phyloP scores from a whole-genome alignment of 2,797 vertebrate genomes.

The Salarias fasciatus region DNA sequence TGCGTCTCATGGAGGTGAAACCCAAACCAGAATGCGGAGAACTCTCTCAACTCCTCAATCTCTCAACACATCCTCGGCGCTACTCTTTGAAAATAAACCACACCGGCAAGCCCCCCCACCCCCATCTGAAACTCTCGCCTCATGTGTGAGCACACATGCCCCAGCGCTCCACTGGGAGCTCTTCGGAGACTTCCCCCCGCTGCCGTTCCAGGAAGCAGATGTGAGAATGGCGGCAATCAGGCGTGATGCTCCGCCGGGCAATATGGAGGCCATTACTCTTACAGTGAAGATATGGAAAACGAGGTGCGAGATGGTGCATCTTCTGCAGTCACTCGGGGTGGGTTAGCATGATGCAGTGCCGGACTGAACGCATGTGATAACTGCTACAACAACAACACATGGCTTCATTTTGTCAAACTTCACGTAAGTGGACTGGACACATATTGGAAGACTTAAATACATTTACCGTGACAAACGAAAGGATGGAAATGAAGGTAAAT shows the following conservation, averaged over 20 bases:
- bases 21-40: conserved; percentile 69
- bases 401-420: conserved; percentile 51
- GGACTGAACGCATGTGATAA: conserved; percentile 33
- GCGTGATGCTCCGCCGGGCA: conserved; percentile 50
- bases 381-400: conserved; percentile 41
- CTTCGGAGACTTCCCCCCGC: conserved; percentile 65
- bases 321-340: conserved; percentile 25
- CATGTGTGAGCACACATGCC: conserved; percentile 70
- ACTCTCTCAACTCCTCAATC: conserved; percentile 79
- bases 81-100: conserved; percentile 81
- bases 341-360: conserved; percentile 34
- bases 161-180: conserved; percentile 67
- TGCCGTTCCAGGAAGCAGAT: conserved; percentile 78
- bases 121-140: conserved; percentile 66
- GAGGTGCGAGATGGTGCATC: conserved; percentile 50
- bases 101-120: conserved; percentile 59
- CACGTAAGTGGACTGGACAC: conserved; percentile 30
- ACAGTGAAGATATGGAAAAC: conserved; percentile 30
- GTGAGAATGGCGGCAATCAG: conserved; percentile 70
- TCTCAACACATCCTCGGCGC: conserved; percentile 80
- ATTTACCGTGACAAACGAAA: conserved; percentile 65
- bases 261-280: conserved; percentile 63
- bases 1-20: conserved; percentile 73
- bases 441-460: conserved; percentile 39
- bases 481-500: conserved; percentile 58